Base-by-base conservation (phyloP, 1,140 invertebrate species). In the Adelges cooleyi region DNA sequence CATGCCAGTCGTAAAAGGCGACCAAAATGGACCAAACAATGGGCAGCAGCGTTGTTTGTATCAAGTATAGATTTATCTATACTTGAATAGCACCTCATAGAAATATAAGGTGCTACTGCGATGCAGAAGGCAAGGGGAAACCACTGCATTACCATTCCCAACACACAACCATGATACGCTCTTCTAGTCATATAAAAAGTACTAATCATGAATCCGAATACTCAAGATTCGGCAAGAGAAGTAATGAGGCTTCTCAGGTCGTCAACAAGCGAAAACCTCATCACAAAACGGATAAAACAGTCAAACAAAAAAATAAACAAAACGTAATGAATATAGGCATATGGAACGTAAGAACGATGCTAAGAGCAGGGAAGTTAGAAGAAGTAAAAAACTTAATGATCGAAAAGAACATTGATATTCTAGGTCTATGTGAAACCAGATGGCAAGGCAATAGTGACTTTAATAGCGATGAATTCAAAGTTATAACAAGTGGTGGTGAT, bases 361-460 rank as follows among this genome's bases (percentile, higher is more conserved):
- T 56, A 15, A 56, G 20, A 33, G 25, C 53, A n/a, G 20, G 6
- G 13, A 56, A 56, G 27, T n/a, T 56, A 18, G 53, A 56, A 33
- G 53, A 56, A 20, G 20, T 33, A 13, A 56, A 29, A 33, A 18
- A 56, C 27, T 3, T 17, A 25, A 56, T 56, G 53, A 20, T 50
- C 23, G 48, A 49, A 65, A 23, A 22, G 10, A n/a, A 65, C 48
- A 23, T 65, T 17, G 65, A 65, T 27, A 50, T 65, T 17, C 27
- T 50, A 65, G 65, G 65, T 27, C 8, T 65, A 15, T 65, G 65
- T 48, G 46, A 65, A 65, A 65, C 65, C 23, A 29, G 65, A 65
- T 50, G 46, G 44, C 8, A 13, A 18, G 46, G 65, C n/a, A 65
- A 29, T 15, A 5, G 36, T 29, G 42, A 65, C 33, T 65, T 10